Base-by-base conservation (phyloP, 2,888 invertebrate genomes). In the Resseliella maxima region DNA sequence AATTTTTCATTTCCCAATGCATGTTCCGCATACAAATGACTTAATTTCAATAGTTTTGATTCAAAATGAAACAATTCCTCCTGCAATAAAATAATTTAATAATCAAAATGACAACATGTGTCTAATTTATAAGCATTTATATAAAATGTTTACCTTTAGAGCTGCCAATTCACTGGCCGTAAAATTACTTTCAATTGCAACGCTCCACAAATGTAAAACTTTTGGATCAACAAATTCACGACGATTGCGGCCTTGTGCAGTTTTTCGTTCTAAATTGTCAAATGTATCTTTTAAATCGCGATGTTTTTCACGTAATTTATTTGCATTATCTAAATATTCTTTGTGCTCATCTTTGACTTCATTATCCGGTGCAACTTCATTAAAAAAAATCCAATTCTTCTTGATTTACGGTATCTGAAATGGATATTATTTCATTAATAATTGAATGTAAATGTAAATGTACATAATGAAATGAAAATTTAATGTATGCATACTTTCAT, bases 141-240 rank as follows among this genome's bases (percentile, higher is more conserved):
- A 85, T 1, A 46, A 50, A 50, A 50, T 50, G 27, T 0, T 50
- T 35, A 86, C 86, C 83, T 86, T 86, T 85, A 98, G 92, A 0
- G 97, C 97, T 87, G 94, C 94, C 18, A 98, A 92, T 91, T 98
- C 98, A 87, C 95, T 94, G 0, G 94, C 92, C 35, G 95, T 94
- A 90, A 98, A 98, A 90, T 97, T 95, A 18, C 94, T 94, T 86
- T 95, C 93, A 27, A 94, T 90, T 1, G 98, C 98, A 87, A 96
- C 92, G 88, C 94, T 94, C 98, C 98, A 98, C 45, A 98, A 91
- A 0, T 95, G 95, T 90, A 96, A 95, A 0, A 98, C 98, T 92
- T 97, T 96, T 0, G 97, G 96, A 89, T 98, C 98, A 81, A 96
- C 93, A 90, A 98, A 98, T 89, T 97, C 97, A 89, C 94, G 94